Base-by-base conservation (phyloP, 2,797 vertebrate species). In the Cuculus canorus region DNA sequence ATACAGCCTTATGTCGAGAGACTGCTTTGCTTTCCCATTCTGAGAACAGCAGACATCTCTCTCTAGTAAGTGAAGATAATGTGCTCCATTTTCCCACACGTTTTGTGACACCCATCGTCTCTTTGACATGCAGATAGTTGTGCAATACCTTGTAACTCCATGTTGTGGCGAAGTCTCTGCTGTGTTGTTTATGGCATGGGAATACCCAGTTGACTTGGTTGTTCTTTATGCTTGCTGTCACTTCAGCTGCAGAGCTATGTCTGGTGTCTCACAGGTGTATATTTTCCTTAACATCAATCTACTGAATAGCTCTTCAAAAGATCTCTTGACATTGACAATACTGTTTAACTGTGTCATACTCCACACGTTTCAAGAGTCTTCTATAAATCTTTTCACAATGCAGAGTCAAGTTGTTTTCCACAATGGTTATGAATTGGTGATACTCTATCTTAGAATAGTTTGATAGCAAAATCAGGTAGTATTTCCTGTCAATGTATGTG, bases 401-500 rank as follows among this genome's bases (percentile, higher is more conserved):
- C 1, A 57, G 35, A 66, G 53, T 81, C 82, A 9, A 81, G 48
- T 70, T 61, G 43, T 71, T 93, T 85, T 57, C 84, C 53, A 2
- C 47, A 57, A 82, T 21, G 30, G 80, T 25, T 57, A 10, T 7
- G 69, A 94, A 78, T 88, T 41, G 73, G 32, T 80, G 86, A 47
- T 87, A 53, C 41, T 77, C 45, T 82, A 45, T 76, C 25, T 79
- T 75, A 71, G 81, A 93, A 53, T 30, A 76, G 71, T 91, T 92
- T 93, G 93, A 93, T 92, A 83, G 82, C 79, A 86, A 85, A 95
- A 92, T 96, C 92, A 94, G 92, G 85, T 68, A 93, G 82, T 87
- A 43, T 97, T 96, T 97, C 94, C 94, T 95, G 90, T 91, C 91
- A 70, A 3, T 73, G 69, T 69, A 93, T 0, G 71, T 92, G 81